A percentile compares a stretch with the other conserved stretches of the same genome.
Conservation (phyloP, 2,113 vertebrate species). For the Montifringilla adamsi region DNA sequence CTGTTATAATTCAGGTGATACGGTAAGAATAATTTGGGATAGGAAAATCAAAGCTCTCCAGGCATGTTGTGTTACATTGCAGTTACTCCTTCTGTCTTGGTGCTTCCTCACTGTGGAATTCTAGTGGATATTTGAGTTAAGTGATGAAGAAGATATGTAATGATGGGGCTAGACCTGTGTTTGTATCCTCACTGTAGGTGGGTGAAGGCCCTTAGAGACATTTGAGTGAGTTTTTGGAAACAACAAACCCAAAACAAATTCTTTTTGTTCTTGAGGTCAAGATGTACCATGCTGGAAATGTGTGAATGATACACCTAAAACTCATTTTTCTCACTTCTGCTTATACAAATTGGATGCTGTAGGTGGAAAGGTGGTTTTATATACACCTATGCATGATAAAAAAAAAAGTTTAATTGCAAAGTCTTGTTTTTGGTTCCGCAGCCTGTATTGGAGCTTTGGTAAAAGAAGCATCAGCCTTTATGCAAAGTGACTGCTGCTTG, state of each 20-base stretch:
- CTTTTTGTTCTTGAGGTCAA: background rate
- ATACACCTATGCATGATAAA: background rate
- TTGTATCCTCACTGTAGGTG: background rate
- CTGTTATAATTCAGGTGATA: background rate
- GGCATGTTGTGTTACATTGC: background rate
- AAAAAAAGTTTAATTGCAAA: background rate
- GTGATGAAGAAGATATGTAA: background rate
- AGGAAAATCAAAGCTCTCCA: background rate
- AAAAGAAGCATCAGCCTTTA: background rate
- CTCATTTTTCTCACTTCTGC: background rate
- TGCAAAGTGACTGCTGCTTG: background rate
- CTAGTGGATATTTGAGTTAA: background rate
- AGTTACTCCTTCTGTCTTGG: background rate
- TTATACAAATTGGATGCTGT: background rate
- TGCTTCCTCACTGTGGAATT: background rate
- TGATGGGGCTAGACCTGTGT: background rate
- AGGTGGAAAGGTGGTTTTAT: background rate
- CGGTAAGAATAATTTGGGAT: background rate
- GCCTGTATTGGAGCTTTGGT: background rate
- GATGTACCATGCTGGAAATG: accelerated
- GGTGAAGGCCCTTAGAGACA: background rate
- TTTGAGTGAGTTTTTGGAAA: background rate
- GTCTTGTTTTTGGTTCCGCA: background rate
- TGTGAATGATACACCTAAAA: background rate
- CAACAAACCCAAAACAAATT: background rate